Evolutionary conservation across 64 coral and sea anemone species (phyloP), one percentile per base, ranked within the genome.

Genomic region (Stichodactyla mertensii): DNA sequence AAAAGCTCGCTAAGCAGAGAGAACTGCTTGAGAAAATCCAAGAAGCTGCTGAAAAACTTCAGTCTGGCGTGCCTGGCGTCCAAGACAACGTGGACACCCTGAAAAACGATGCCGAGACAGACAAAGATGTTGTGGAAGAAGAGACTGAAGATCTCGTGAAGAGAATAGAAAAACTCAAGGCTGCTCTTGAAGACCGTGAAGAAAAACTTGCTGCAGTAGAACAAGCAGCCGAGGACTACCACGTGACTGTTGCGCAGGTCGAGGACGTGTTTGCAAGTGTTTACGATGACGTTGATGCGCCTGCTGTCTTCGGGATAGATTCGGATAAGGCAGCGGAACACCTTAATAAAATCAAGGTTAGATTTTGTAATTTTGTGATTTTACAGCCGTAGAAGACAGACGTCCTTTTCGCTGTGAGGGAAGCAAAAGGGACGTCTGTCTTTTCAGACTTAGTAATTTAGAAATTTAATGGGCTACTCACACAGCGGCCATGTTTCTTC

Each of bases 301-400:
- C 94, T 6, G 94, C 82, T 60, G 79, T 93, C 58, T 97, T 89
- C 77, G 85, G 91, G 2, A 93, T 84, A 19, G 85, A 97, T 70
- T 92, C 86, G 20, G 88, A 97, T 23, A 87, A 89, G 56, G 94
- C 94, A 57, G 55, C 53, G 8, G 88, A 97, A 79, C 88, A 84
- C 14, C 91, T 97, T n/a, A 84, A 90, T 23, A 97, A 97, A 59
- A 97, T 97, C 24, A 97, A 93, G 94, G 94, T 97, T 60, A 51
- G 4, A 88, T 19, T 55, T 36, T 22, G 18, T 18, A 22, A 9
- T 62, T 54, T 57, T 80, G 71, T 54, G 62, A 22, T 22, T 66
- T n/a, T 2, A 6, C 2, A 66, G 14, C 14, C 36, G 36, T 2
- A 45, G 36, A 45, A 45, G 36, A 45, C 36, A 45, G 36, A 4